These are phyloP conservation scores for Cervus canadensis DNA, from an alignment of 2,113 vertebrate species.

Conservation along the genomic window DNA sequence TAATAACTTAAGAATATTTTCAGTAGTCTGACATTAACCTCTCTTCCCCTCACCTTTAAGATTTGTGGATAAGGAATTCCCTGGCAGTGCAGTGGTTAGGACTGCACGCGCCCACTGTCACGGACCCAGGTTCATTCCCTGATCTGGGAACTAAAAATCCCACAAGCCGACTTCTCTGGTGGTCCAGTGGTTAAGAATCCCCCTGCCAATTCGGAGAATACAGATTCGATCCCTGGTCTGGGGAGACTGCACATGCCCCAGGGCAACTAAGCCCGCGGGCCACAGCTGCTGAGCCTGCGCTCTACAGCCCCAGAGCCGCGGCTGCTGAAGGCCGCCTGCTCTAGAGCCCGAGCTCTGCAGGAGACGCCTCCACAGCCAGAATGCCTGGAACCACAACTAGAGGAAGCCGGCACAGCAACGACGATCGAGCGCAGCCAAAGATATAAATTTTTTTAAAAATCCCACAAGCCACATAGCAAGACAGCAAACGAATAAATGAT, in stretches of 20 bases:
- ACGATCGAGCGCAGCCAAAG: not conserved
- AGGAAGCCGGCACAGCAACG: not conserved
- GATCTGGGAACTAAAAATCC: not conserved
- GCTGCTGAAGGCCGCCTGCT: accelerated
- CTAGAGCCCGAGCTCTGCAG: accelerated
- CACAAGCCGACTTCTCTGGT: not conserved
- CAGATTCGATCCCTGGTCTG: not conserved
- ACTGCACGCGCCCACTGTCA: not conserved
- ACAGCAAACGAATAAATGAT: not conserved
- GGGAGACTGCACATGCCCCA: not conserved
- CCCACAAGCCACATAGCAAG: not conserved
- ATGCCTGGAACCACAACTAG: not conserved
- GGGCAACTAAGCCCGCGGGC: not conserved
- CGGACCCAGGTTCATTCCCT: not conserved
- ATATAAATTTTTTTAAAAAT: not conserved
- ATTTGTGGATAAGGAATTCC: not conserved
- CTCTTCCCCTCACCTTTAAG: not conserved
- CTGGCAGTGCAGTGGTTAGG: not conserved
- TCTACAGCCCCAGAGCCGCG: accelerated
- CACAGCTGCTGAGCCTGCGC: not conserved
- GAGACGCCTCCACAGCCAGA: accelerated
- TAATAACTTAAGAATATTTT: not conserved
- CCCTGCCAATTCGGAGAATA: not conserved
- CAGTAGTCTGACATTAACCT: not conserved
- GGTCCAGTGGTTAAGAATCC: not conserved